Evolutionary conservation across 2,797 vertebrate species (phyloP), one percentile per base, ranked within the genome.

Genomic region (Enteromius thamalakanensis): DNA sequence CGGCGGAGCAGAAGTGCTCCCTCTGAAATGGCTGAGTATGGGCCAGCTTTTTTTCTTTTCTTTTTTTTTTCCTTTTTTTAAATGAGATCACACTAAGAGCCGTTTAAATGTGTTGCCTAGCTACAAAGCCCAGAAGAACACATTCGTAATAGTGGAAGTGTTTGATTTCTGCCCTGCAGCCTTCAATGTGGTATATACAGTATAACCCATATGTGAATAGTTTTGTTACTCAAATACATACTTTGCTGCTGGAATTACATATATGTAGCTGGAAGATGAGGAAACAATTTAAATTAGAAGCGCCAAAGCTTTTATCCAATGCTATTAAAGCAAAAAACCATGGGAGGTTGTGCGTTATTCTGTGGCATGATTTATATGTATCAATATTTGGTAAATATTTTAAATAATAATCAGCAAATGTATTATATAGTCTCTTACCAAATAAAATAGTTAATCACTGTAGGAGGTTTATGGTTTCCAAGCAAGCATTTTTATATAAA

Each of bases 41-140:
- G 70, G 75, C 64, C 65, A 80, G 75, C 10, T 45, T 62, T 62
- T 68, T 32, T 17, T 3, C 3, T 10, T 10, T 10, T 6, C 7
- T 53, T 74, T 11, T 10, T 10, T 10, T 6, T 40, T 53, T 74
- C 2, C 11, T 34, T 53, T 75, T 49, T 70, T 47, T 15, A 45
- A 62, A 81, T 58, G 23, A 82, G 79, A 85, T 79, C 71, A 80
- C 40, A 42, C 74, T 17, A 10, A 86, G 83, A 85, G 79, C 68
- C 70, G 64, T 84, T 87, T 86, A 76, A 79, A 84, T 82, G 70
- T 40, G 86, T 86, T 86, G 83, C 85, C 85, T 86, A 87, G 84
- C 76, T 87, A 88, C 76, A 80, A 78, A 88, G 47, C 83, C 74
- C 45, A 72, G 53, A 80, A 85, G 47, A 88, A 77, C 77, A 72